Evolutionary conservation across 2,797 vertebrate species (phyloP).

Genomic region (Myotis myotis): DNA sequence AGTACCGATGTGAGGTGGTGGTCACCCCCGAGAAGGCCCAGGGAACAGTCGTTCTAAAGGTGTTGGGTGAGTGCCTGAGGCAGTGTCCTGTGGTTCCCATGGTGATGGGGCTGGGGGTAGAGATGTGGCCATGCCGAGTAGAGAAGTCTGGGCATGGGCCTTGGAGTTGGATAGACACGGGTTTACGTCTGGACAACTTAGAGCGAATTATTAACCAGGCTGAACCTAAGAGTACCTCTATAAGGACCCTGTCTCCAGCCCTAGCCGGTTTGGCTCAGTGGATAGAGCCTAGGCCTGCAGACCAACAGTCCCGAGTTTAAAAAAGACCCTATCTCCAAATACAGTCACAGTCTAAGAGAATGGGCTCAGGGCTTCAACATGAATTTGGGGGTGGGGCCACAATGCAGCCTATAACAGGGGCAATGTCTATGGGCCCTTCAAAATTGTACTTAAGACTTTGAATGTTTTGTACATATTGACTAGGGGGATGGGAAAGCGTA

Average conservation of each 20-base stretch:
- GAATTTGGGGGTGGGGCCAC: not conserved
- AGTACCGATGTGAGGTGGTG: slow-evolving; percentile 35
- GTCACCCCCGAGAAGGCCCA: not conserved
- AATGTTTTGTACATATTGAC: not conserved
- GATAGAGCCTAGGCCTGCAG: no score
- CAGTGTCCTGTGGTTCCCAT: not conserved
- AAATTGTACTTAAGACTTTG: not conserved
- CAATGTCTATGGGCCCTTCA: not conserved
- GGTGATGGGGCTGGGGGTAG: not conserved
- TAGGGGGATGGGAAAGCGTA: not conserved
- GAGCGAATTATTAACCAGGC: not conserved
- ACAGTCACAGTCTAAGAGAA: not conserved
- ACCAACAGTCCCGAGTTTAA: no score
- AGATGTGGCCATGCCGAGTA: not conserved
- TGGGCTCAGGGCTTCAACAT: not conserved
- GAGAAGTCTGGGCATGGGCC: not conserved
- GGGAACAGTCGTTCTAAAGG: not conserved
- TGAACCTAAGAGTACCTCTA: not conserved
- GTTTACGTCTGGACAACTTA: not conserved
- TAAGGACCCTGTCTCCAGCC: not conserved
- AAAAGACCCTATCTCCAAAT: not conserved
- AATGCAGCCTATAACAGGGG: not conserved
- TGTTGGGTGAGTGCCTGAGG: slow-evolving; percentile 26
- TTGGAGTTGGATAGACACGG: not conserved
- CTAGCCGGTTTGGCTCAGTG: no score